Percentiles rank a stretch among this genome's conserved stretches.
Evolutionary conservation across 2,797 vertebrate species (phyloP).

Genomic region (Hylomyscus alleni): DNA sequence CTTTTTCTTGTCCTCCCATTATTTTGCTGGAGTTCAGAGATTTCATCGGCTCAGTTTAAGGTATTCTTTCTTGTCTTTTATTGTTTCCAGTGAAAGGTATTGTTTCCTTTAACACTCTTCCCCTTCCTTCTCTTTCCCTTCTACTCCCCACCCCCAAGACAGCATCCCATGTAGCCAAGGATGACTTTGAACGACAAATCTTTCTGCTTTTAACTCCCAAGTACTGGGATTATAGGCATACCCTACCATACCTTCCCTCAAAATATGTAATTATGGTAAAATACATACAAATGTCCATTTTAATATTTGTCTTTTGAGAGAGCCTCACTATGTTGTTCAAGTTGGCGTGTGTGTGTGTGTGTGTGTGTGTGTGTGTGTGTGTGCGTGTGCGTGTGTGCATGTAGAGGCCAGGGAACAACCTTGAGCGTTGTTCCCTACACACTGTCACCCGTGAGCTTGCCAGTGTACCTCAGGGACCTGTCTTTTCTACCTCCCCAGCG

Average conservation of each 20-base stretch:
- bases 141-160: background rate
- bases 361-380: background rate
- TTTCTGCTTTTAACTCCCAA: background rate
- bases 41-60: background rate
- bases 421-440: too few relatives aligned
- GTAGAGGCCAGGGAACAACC: background rate
- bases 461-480: background rate
- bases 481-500: background rate
- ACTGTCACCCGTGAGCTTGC: background rate
- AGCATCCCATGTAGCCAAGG: background rate
- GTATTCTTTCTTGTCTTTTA: too few relatives aligned
- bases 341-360: background rate
- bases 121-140: too few relatives aligned
- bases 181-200: background rate
- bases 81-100: background rate
- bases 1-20: background rate
- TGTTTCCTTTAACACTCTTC: background rate
- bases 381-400: too few relatives aligned
- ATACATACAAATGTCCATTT: background rate
- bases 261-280: background rate
- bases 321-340: background rate
- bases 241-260: background rate
- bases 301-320: background rate
- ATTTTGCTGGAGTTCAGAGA: conserved; percentile 9
- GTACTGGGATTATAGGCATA: background rate